Percentiles rank a stretch among this genome's conserved stretches.
Conservation (phyloP, 2,797 vertebrate genomes). For the Luscinia luscinia region DNA sequence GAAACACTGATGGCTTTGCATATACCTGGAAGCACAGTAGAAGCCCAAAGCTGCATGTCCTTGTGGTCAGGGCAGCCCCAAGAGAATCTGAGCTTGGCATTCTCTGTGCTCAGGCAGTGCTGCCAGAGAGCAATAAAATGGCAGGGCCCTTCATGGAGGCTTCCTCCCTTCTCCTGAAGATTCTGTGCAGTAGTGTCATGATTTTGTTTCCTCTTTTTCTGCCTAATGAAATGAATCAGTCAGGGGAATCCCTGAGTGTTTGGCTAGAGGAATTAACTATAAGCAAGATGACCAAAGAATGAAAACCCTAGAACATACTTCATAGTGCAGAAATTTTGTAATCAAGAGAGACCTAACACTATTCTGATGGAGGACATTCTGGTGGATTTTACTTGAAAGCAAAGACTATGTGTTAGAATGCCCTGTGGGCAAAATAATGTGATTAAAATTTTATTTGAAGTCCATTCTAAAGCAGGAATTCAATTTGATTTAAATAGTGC, state of each 20-base stretch:
- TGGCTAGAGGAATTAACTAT: neutral
- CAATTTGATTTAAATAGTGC: constrained; percentile 42
- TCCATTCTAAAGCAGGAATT: constrained; percentile 34
- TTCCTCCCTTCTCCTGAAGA: neutral
- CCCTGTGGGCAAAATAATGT: neutral
- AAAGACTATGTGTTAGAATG: neutral
- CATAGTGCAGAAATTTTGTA: neutral
- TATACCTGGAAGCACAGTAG: neutral
- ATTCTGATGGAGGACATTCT: neutral
- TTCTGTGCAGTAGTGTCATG: neutral
- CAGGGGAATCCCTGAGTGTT: neutral
- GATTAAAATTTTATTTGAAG: constrained; percentile 63
- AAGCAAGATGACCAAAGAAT: neutral
- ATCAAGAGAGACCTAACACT: neutral
- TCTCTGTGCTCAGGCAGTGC: neutral
- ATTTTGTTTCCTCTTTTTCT: neutral
- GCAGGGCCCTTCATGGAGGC: fast-evolving
- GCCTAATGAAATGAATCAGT: neutral
- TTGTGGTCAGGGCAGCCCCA: fast-evolving
- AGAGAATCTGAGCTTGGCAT: neutral
- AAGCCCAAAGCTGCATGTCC: neutral
- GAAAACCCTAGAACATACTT: neutral
- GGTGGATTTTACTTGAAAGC: neutral
- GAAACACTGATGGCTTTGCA: neutral
- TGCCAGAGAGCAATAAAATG: neutral